phyloP scores from a whole-genome alignment of 2,797 vertebrate species.

The Darevskia nairensis region DNA sequence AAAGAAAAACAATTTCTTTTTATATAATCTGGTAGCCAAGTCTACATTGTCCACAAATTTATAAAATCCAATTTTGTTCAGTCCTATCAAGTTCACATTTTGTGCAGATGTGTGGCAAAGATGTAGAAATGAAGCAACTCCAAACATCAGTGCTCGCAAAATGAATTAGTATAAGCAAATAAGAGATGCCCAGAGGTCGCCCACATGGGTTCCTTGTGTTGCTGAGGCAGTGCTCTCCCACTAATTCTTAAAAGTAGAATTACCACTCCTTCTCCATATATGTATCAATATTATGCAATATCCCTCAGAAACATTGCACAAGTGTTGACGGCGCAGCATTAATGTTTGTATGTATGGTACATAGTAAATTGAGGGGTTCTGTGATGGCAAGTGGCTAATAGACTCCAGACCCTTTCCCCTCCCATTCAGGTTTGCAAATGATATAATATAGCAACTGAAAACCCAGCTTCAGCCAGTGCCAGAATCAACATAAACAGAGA shows the following conservation, averaged over 20 bases:
- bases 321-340: neutral
- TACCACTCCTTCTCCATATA: neutral
- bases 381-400: too few relatives aligned
- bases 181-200: neutral
- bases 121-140: neutral
- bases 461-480: too few relatives aligned
- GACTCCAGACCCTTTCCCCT: neutral
- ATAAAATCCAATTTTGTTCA: neutral
- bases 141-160: neutral
- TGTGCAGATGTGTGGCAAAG: too few relatives aligned
- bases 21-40: conserved; percentile 15
- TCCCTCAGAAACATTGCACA: neutral
- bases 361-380: neutral
- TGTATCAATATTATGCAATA: neutral
- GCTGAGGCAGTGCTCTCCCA: neutral
- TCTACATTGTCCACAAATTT: too few relatives aligned
- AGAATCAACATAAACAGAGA: too few relatives aligned
- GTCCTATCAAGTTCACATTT: neutral
- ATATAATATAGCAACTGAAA: too few relatives aligned
- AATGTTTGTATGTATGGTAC: neutral
- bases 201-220: neutral
- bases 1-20: conserved; percentile 51
- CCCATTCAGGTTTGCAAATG: neutral
- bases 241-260: neutral
- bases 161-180: neutral